These are phyloP conservation scores for Melanostigma gelatinosum DNA, from an alignment of 2,113 vertebrate species.

Conservation along the genomic window DNA sequence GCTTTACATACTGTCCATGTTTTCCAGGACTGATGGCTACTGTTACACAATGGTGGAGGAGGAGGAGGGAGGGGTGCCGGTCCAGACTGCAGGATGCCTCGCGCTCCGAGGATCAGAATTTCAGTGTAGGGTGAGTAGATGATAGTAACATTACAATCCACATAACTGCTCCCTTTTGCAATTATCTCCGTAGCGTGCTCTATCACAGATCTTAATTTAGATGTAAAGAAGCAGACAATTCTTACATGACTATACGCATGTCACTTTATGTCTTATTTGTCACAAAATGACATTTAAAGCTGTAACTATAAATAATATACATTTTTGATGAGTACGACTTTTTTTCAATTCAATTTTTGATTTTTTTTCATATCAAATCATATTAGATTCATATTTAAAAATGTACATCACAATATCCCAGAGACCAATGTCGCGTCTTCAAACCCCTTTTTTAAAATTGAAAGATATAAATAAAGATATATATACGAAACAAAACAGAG, in stretches of 20 bases:
- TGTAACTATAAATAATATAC: neutral
- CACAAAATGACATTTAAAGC: neutral
- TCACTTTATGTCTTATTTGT: neutral
- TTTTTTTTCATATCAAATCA: neutral
- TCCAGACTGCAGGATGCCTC: constrained; percentile 93
- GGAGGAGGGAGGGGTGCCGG: constrained; percentile 89
- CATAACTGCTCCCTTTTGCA: neutral
- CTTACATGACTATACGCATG: neutral
- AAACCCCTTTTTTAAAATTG: neutral
- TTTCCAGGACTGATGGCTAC: constrained; percentile 92
- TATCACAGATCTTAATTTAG: neutral
- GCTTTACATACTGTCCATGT: neutral
- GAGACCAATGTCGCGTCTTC: neutral
- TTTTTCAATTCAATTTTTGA: neutral
- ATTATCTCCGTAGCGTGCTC: neutral
- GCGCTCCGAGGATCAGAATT: constrained; percentile 93
- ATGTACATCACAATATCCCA: neutral
- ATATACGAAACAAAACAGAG: neutral
- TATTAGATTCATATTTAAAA: neutral
- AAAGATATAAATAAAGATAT: neutral
- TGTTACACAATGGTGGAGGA: constrained; percentile 98
- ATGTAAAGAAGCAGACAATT: neutral
- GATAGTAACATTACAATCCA: neutral
- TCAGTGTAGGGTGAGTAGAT: constrained; percentile 92
- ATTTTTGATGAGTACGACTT: neutral